Conservation (phyloP, 2,113 vertebrate species). For the Ivindomyrus marchei region DNA sequence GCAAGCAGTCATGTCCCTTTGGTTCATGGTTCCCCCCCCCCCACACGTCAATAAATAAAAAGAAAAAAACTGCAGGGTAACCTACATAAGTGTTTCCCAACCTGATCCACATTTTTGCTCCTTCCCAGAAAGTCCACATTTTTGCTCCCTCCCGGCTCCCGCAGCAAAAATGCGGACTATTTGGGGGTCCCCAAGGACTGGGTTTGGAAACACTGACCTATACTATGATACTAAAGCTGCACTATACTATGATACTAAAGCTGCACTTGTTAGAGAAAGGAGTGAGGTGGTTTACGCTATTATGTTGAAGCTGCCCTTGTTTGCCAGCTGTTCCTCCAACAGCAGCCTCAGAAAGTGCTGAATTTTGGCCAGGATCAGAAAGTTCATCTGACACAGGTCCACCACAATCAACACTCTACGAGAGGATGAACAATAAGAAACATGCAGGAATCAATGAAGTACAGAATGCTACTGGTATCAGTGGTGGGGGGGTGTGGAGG, state of each 20-base stretch:
- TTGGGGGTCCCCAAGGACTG: not conserved
- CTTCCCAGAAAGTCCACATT: too few species aligned
- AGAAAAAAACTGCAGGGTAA: not conserved
- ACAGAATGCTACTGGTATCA: not conserved
- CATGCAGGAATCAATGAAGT: not conserved
- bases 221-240: not conserved
- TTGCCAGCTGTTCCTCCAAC: constrained; percentile 68
- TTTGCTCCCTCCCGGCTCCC: not conserved
- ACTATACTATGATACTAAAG: not conserved
- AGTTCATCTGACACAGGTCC: constrained; percentile 60
- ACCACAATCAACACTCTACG: constrained; percentile 67
- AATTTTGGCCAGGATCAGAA: constrained; percentile 57
- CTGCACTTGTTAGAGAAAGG: not conserved
- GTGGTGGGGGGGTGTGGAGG: not conserved
- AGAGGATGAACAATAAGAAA: not conserved
- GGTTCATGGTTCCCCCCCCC: not conserved
- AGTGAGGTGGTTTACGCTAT: not conserved
- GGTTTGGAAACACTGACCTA: not conserved
- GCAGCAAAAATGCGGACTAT: not conserved
- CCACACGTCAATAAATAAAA: not conserved
- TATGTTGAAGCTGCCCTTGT: constrained; percentile 59
- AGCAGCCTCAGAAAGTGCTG: constrained; percentile 65
- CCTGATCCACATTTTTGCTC: not conserved
- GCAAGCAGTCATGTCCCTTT: not conserved
- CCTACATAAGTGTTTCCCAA: not conserved